Evolutionary conservation across 1,140 invertebrate genomes (phyloP).

Genomic region (Cepaea nemoralis): DNA sequence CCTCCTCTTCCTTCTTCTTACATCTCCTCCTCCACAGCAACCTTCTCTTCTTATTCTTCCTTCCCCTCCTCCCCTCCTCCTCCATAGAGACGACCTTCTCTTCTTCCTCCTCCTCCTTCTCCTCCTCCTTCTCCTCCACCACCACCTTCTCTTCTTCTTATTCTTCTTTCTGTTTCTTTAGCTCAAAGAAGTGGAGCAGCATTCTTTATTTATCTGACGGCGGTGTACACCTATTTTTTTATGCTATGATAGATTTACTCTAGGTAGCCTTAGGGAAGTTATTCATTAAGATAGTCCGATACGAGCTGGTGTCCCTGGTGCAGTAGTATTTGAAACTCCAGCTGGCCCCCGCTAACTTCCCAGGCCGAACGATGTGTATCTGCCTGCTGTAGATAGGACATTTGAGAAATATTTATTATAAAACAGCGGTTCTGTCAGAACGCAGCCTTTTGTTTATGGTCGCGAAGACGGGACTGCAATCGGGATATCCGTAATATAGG

Average conservation of each 20-base stretch:
- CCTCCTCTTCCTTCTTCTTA: too few relatives aligned
- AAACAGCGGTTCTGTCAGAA: not conserved
- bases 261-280: not conserved
- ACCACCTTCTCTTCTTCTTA: too few relatives aligned
- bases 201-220: not conserved
- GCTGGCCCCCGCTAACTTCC: not conserved
- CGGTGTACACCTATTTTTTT: not conserved
- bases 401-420: not conserved
- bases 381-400: not conserved
- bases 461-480: not conserved
- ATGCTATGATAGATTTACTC: not conserved
- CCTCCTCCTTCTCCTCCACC: not conserved
- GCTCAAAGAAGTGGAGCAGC: too few relatives aligned
- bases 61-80: too few relatives aligned
- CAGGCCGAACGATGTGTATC: not conserved
- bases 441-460: not conserved
- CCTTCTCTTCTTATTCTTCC: too few relatives aligned
- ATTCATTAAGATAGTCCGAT: slow-evolving; percentile 6
- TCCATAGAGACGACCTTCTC: too few relatives aligned
- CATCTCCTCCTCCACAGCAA: too few relatives aligned
- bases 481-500: not conserved
- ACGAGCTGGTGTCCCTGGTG: not conserved
- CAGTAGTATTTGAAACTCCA: not conserved
- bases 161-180: not conserved
- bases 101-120: not conserved